Conservation (phyloP, 2,113 vertebrate genomes). For the Pterocles burchelli region DNA sequence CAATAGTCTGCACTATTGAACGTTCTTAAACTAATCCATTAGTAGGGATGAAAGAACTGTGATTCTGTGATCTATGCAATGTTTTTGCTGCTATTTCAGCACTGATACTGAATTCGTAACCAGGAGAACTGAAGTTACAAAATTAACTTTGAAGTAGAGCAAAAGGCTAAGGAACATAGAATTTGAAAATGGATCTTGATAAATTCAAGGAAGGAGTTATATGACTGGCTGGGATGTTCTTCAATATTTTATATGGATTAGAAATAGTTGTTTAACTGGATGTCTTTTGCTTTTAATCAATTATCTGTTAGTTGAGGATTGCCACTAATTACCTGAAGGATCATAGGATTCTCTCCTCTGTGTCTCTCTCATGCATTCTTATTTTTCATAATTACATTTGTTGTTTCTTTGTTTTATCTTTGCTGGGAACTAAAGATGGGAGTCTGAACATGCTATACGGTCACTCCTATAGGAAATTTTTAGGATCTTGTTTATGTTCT, state of each 20-base stretch:
- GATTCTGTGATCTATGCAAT: background rate
- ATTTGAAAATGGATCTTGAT: background rate
- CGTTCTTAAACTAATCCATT: background rate
- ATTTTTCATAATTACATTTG: background rate
- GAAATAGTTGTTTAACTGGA: background rate
- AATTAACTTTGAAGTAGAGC: background rate
- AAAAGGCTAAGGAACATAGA: background rate
- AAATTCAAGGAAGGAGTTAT: background rate
- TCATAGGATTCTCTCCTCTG: accelerated
- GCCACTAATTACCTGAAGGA: background rate
- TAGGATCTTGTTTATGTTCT: background rate
- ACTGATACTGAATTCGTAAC: background rate
- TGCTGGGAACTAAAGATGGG: background rate
- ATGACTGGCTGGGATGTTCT: background rate
- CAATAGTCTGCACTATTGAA: background rate
- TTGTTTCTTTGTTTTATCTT: background rate
- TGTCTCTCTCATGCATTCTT: background rate
- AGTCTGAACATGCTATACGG: background rate
- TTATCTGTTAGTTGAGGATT: background rate
- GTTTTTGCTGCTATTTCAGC: background rate
- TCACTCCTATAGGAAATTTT: background rate
- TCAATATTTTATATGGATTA: background rate
- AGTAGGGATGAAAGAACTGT: background rate
- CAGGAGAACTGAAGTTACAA: background rate
- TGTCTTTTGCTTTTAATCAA: background rate